Evolutionary conservation across 2,113 vertebrate species (phyloP), one percentile per base, ranked within the genome.

Genomic region (Phrynosoma platyrhinos): DNA sequence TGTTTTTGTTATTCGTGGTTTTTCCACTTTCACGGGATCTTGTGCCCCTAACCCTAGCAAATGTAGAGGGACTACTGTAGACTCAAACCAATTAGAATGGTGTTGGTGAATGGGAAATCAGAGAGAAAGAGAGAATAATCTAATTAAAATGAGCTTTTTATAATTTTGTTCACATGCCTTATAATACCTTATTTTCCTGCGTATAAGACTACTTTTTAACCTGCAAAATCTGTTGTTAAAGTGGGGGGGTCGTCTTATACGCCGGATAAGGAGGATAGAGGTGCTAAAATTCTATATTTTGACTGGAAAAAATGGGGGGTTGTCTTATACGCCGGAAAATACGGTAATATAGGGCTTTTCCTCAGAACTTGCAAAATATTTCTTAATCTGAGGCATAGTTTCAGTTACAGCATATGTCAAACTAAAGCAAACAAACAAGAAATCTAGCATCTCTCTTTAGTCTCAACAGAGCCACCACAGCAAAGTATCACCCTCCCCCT

Each of bases 381-480:
- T 68, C 21, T 76, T 40, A 13, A 9, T n/a, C 8, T 27, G 20
- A 82, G 16, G 27, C 69, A 78, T 87, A 66, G 55, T 30, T 47
- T 53, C 18, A 25, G 40, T 47, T 75, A 40, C 13, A 27, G 68
- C 27, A 25, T 62, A 36, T 42, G 36, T 62, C 83, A 85, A 40
- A 62, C 12, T 5, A 58, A 58, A 62, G 18, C 58, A 62, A 62
- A 62, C 58, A 62, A 62, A 14, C 13, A 62, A 14, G 30, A 10
- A 64, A 53, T 72, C 25, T 32, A 91, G 55, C 16, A 20, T 36
- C 47, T 91, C 89, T 66, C 23, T 66, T 87, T 21, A 9, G 1
- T 23, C 53, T 79, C 85, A 80, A 76, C n/a, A 66, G 68, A 69
- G 71, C 20, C 90, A 82, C 14, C n/a, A 69, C 89, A 64, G 72